Base-by-base conservation (phyloP, 2,113 vertebrate genomes). In the Ochotona princeps region DNA sequence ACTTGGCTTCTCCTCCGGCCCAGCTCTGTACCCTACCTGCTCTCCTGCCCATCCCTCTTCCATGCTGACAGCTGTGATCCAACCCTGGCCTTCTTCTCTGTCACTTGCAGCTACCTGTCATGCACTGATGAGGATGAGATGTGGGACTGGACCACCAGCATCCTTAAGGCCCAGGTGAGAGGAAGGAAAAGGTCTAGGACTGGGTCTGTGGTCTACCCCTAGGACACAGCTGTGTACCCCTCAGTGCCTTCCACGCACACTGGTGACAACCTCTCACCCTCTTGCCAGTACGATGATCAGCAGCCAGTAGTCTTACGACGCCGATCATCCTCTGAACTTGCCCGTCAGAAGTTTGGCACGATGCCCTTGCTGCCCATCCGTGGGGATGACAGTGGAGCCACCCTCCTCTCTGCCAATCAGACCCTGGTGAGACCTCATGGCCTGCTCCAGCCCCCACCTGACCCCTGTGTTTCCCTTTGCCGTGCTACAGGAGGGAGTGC, bases 61-160 rank as follows among this genome's bases (percentile, higher is more conserved):
- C 47, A 32, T 38, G 57, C 72, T 35, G 57, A 17, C 44, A 83
- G 26, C 61, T 35, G 30, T 23, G 75, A 73, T 25, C 32, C 28
- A 23, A 35, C 25, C 54, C 74, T 18, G 20, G 32, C 81, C 79
- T 47, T 66, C 82, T 49, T 51, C 10, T 26, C 63, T 95, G 10
- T 76, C 67, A 30, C 12, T 86, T 67, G 32, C 97, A 99, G 99
- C 96, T 99, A 97, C 96, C 97, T 99, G 83, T 98, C 98, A 93
- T 99, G 99, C 91, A 96, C 96, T 0, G 98, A 97, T 3, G 98
- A 99, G 96, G 97, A 98, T 0, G 99, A 99, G 82, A 98, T 99
- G 95, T 99, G 99, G 99, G 99, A 99, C 95, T 99, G 99, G 99
- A 98, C 99, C 94, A 99, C 98, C 82, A 98, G 98, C 97, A 99